Evolutionary conservation across 1,140 invertebrate genomes (phyloP), one percentile per base, ranked within the genome.

Genomic region (Danaus melanippus): DNA sequence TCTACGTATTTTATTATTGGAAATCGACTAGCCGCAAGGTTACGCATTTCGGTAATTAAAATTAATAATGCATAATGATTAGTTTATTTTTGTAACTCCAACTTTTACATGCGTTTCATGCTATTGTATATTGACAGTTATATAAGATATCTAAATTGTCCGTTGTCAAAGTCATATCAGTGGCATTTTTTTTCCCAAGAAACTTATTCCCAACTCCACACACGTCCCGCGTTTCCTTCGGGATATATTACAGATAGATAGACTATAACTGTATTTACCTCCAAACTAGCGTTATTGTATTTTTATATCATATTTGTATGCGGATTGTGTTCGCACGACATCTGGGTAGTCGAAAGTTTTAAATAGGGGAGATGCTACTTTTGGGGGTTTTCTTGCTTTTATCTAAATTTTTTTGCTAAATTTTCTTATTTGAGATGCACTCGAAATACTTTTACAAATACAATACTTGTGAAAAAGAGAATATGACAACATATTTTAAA

Each of bases 341-440:
- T 84, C 77, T 84, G 80, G 72, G 74, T 63, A 71, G 66, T 61
- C 66, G 52, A 57, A 79, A 80, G 66, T 80, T 84, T 79, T 78
- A 80, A 80, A 74, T 66, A 69, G 62, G 66, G 70, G 73, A 65
- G 62, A 69, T 43, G 59, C 61, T 70, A 58, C 58, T 67, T 67
- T 51, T 17, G 44, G 50, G 44, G 42, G 10, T 50, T 51, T 58
- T 60, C 51, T 60, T 60, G 48, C 21, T 4, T 8, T 2, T 5
- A 21, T 21, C 17, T 21, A 21, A 5, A 21, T n/a, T 21, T 32
- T 32, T 32, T 32, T 32, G 21, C 7, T 32, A 32, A 32, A 32
- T 0, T 32, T 32, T 32, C 7, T 32, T 5, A 32, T 32, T 32
- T 32, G 21, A 32, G 21, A 32, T 32, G 21, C 21, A 32, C 6